A percentile compares a stretch with the other conserved stretches of the same genome.
phyloP scores from a whole-genome alignment of 2,888 invertebrate genomes.

The Thumatha senex region DNA sequence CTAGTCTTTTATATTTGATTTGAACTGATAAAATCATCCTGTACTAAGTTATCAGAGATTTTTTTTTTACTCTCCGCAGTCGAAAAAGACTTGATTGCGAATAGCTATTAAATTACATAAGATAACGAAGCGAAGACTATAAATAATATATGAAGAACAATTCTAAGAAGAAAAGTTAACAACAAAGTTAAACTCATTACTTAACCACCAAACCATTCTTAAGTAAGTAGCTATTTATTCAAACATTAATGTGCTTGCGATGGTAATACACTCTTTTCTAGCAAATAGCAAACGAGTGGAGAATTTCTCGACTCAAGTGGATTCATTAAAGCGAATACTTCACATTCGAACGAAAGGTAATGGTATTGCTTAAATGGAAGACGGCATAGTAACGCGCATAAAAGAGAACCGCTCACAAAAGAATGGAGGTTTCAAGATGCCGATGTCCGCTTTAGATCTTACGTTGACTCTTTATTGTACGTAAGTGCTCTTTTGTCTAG shows the following conservation, averaged over 20 bases:
- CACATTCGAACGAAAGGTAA: slow-evolving; percentile 48
- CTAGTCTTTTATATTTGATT: no score
- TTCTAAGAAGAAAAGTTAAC: no score
- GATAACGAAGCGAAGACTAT: no score
- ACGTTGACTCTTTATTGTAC: slow-evolving; percentile 40
- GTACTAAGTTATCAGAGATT: no score
- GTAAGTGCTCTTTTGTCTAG: slow-evolving; percentile 33
- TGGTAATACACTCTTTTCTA: slow-evolving; percentile 30
- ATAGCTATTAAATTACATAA: no score
- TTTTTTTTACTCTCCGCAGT: no score
- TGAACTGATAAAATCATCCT: no score
- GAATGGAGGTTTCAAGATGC: slow-evolving; percentile 36
- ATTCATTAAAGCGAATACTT: slow-evolving; percentile 53
- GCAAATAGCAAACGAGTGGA: slow-evolving; percentile 33
- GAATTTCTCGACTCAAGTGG: slow-evolving; percentile 45
- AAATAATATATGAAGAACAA: no score
- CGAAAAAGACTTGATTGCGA: no score
- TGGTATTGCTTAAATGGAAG: slow-evolving; percentile 40
- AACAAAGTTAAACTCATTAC: neutral
- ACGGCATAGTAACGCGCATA: slow-evolving; percentile 37
- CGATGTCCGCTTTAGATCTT: slow-evolving; percentile 35
- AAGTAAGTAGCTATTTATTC: slow-evolving; percentile 21
- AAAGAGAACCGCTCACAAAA: slow-evolving; percentile 39
- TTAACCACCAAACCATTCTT: slow-evolving; percentile 11
- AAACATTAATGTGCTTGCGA: slow-evolving; percentile 35